Evolutionary conservation across 2,113 vertebrate genomes (phyloP).

Genomic region (Smithornis capensis): DNA sequence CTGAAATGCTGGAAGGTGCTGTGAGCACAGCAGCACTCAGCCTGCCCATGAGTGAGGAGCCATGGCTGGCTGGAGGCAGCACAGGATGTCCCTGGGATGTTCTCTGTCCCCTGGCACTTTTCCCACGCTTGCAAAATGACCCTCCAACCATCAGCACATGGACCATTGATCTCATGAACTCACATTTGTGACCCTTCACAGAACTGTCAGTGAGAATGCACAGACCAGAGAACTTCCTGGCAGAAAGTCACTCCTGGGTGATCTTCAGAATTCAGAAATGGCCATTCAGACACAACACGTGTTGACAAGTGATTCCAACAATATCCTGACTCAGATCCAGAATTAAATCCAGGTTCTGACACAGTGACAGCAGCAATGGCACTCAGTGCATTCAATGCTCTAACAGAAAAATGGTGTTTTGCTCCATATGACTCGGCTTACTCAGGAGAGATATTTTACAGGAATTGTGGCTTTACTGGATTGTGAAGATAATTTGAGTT

Average conservation of each 20-base stretch:
- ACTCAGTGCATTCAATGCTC: not conserved
- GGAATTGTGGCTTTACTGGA: not conserved
- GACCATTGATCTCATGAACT: not conserved
- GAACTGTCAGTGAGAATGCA: not conserved
- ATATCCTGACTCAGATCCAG: not conserved
- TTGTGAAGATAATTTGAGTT: constrained; percentile 23
- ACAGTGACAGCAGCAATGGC: not conserved
- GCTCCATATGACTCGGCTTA: not conserved
- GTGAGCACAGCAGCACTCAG: not conserved
- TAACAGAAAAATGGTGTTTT: not conserved
- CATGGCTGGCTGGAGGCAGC: not conserved
- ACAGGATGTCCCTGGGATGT: not conserved
- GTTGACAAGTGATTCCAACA: not conserved
- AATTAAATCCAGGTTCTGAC: not conserved
- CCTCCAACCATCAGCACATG: not conserved
- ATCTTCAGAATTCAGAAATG: not conserved
- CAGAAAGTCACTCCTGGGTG: not conserved
- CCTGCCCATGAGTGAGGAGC: not conserved
- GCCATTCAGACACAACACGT: not conserved
- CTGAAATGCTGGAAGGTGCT: not conserved
- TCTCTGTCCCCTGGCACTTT: not conserved
- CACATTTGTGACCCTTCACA: not conserved
- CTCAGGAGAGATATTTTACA: not conserved
- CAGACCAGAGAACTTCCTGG: not conserved
- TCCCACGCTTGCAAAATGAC: not conserved